A percentile compares a stretch with the other conserved stretches of the same genome.
phyloP scores from a whole-genome alignment of 2,888 invertebrate species.

The Notocelia uddmanniana region DNA sequence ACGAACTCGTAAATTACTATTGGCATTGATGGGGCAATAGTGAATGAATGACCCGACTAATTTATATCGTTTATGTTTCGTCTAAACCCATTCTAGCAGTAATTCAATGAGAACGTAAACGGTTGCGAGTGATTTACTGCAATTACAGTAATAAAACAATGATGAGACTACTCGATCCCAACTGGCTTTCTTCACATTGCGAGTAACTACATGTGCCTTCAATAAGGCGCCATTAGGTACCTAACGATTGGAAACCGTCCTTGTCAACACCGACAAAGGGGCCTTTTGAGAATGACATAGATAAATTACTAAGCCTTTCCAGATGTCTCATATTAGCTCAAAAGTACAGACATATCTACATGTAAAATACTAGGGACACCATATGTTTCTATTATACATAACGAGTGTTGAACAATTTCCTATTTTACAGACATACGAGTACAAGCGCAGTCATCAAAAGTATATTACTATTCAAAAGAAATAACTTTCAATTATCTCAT shows the following conservation, averaged over 20 bases:
- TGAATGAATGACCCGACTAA: conserved; percentile 31
- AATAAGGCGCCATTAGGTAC: too few species aligned
- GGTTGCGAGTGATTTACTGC: conserved; percentile 20
- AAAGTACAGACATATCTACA: neutral
- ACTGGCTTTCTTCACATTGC: neutral
- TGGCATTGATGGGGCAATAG: conserved; percentile 37
- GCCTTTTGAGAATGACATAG: too few species aligned
- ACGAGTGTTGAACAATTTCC: neutral
- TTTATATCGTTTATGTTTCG: conserved; percentile 34
- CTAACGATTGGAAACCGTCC: too few species aligned
- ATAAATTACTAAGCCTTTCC: neutral
- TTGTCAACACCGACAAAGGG: too few species aligned
- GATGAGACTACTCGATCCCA: neutral
- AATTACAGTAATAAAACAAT: conserved; percentile 17
- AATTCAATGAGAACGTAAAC: conserved; percentile 32
- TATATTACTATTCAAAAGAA: neutral
- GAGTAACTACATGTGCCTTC: neutral
- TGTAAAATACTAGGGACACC: neutral
- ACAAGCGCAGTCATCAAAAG: neutral
- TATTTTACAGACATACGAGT: neutral
- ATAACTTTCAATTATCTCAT: conserved; percentile 3
- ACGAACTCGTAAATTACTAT: conserved; percentile 38
- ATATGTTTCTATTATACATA: too few species aligned
- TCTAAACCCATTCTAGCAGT: conserved; percentile 33
- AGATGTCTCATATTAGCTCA: neutral